Evolutionary conservation across 2,113 vertebrate species (phyloP), one percentile per base, ranked within the genome.

Genomic region (Regulus satrapa): DNA sequence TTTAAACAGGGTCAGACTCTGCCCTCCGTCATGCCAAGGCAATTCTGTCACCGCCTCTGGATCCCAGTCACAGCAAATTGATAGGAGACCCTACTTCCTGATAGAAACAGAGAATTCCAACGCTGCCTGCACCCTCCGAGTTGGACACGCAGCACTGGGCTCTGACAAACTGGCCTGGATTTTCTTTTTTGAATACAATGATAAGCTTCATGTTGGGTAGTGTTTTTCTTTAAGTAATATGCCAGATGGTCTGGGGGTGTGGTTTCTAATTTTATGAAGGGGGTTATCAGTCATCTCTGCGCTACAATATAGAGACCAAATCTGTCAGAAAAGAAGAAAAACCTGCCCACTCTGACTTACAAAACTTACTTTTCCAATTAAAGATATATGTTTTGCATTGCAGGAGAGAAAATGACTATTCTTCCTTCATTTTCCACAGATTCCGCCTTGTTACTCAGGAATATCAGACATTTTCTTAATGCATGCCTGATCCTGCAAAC

Each of bases 191-290:
- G 94, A 96, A 96, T 96, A 97, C 92, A 96, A 94, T 94, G 91
- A 80, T 85, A 88, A 92, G 87, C 93, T 96, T 68, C 80, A 62
- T 92, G 88, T 85, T 80, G 92, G 77, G 89, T 79, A 56, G 67
- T 95, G 94, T 94, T 96, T 96, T 97, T 92, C 93, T 96, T 95
- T 95, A 97, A 95, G 96, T 89, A 93, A 88, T 94, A 94, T 36
- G 94, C 90, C 97, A 97, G 97, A 97, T 96, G 96, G 96, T 97
- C 92, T 94, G 96, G 96, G 92, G 96, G 96, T 95, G 94, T 91
- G 96, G 95, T 97, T 97, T 97, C 97, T 97, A 97, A 97, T 97
- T 97, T 97, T 97, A 97, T 78, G 94, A 95, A 94, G 94, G 89
- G 92, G 96, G 94, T 96, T 95, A 97, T 96, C 96, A 96, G 92